These are phyloP conservation scores for Scaeva pyrastri DNA, from an alignment of 2,888 invertebrate species.

Conservation along the genomic window DNA sequence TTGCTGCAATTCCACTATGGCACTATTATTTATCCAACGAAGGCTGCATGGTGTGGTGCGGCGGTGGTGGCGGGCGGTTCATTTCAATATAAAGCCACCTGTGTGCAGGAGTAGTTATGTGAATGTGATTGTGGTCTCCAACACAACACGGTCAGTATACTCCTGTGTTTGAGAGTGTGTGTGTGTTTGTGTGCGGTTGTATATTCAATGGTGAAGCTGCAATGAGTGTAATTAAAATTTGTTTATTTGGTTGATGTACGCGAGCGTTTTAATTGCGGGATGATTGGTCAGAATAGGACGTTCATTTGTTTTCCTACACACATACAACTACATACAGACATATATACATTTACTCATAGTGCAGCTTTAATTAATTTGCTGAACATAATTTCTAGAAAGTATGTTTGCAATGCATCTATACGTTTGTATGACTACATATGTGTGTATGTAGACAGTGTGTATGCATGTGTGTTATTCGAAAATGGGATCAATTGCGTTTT, in stretches of 20 bases:
- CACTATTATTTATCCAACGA: background rate
- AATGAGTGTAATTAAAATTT: constrained; percentile 75
- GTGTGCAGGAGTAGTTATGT: constrained; percentile 16
- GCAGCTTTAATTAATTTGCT: constrained; percentile 74
- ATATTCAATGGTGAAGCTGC: constrained; percentile 28
- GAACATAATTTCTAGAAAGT: constrained; percentile 66
- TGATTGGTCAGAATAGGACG: constrained; percentile 69
- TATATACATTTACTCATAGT: background rate
- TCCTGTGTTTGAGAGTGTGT: background rate
- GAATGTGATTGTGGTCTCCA: constrained; percentile 24
- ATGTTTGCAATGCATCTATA: background rate
- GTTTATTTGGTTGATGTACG: constrained; percentile 73
- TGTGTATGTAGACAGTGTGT: background rate
- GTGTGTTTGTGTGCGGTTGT: background rate
- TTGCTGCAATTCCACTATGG: constrained; percentile 9
- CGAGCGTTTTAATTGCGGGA: constrained; percentile 75
- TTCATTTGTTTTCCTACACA: constrained; percentile 47
- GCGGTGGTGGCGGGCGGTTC: too few relatives aligned
- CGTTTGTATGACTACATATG: background rate
- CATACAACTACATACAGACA: too few relatives aligned
- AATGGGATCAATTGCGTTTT: constrained; percentile 71
- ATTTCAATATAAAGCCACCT: background rate
- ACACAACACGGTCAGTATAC: background rate
- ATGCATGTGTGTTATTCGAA: constrained; percentile 1
- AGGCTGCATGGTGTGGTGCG: background rate